Conservation (phyloP, 2,888 invertebrate species). For the Tinea semifulvella region DNA sequence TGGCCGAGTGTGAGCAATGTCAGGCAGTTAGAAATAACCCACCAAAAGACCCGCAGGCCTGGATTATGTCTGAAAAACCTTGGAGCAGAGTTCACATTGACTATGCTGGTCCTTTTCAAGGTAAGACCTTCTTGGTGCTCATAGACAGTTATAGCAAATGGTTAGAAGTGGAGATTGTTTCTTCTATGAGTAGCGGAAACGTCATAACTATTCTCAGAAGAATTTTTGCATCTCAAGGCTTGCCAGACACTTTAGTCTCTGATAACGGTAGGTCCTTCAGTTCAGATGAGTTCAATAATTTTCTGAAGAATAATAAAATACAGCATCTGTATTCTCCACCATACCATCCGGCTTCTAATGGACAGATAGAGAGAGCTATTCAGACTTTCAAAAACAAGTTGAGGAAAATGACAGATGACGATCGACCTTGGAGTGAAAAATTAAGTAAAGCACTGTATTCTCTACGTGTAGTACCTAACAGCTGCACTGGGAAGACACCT, state of each 20-base stretch:
- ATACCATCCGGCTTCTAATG: conserved; percentile 18
- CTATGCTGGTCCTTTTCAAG: conserved; percentile 16
- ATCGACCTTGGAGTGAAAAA: conserved; percentile 15
- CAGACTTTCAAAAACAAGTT: conserved; percentile 17
- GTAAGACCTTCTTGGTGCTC: conserved; percentile 16
- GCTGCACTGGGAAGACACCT: conserved; percentile 18
- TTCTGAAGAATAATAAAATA: conserved; percentile 15
- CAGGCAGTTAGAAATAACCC: conserved; percentile 20
- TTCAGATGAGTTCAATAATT: conserved; percentile 16
- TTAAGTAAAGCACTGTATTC: conserved; percentile 18
- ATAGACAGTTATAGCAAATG: conserved; percentile 18
- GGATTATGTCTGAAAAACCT: conserved; percentile 19
- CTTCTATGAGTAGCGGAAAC: background rate
- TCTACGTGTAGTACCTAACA: conserved; percentile 15
- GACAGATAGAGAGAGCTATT: conserved; percentile 16
- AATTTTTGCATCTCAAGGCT: conserved; percentile 17
- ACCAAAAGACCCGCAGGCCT: conserved; percentile 19
- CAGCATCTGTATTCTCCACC: conserved; percentile 16
- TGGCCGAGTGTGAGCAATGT: too few relatives aligned
- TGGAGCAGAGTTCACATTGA: conserved; percentile 19
- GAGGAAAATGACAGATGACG: too few relatives aligned
- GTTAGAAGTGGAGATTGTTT: conserved; percentile 15
- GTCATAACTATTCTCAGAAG: conserved; percentile 14
- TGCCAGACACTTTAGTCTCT: conserved; percentile 15
- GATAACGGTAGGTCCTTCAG: conserved; percentile 19